Base-by-base conservation (phyloP, 2,888 invertebrate genomes). In the Pyrochroa serraticornis region DNA sequence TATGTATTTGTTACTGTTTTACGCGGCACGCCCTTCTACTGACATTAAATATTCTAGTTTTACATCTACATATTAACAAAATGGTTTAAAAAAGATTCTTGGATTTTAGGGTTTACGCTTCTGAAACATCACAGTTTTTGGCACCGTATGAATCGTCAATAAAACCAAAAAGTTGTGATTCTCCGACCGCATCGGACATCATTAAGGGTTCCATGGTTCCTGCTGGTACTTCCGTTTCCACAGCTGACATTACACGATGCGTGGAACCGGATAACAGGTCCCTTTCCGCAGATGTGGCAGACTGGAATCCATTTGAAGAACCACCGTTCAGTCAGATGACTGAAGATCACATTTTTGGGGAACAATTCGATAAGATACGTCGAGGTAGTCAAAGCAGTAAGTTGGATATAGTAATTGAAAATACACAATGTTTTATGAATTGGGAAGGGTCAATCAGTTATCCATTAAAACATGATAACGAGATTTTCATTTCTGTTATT, bases 271-370 rank as follows among this genome's bases (percentile, higher is more conserved):
- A 78, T 43, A 74, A 68, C 60, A 64, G 80, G 42, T 80, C 80
- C 2, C 67, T 80, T 9, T 80, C 79, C 12, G 84, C 84, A 35
- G 89, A 90, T 72, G 82, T 87, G 34, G 83, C 85, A 3, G 87
- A 89, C 64, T 92, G 92, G 92, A 93, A 93, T 80, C 93, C 93
- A 1, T 93, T 93, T 73, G 90, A 89, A 72, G 90, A 89, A 68
- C 83, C 85, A 48, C 88, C 88, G 22, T 90, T 91, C 75, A 85
- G 85, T 74, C 87, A 87, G 71, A 84, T 90, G 80, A 87, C 88
- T 3, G 92, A 92, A 71, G 92, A 92, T 82, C 87, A 89, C 70
- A 86, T 91, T 67, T 92, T 92, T 77, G 92, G 91, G 53, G 89
- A 88, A 36, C 92, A 92, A 78, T 92, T 92, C 75, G 92, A 92